These are phyloP conservation scores for Tetanocera ferruginea DNA, from an alignment of 2,888 invertebrate species.

Conservation along the genomic window DNA sequence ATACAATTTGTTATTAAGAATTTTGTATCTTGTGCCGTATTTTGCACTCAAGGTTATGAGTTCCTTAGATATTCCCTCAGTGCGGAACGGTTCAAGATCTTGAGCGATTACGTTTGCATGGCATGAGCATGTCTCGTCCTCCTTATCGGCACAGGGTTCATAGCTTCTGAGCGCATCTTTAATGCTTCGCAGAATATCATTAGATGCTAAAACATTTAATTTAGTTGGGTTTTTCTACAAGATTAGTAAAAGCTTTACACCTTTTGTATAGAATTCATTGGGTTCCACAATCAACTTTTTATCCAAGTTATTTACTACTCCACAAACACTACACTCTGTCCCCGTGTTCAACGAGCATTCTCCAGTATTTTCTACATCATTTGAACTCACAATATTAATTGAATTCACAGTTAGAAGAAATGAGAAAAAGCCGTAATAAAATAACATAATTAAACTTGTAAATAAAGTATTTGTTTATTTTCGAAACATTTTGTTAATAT, in stretches of 20 bases:
- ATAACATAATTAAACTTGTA: background rate
- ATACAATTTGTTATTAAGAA: conserved; percentile 84
- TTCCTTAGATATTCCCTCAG: conserved; percentile 78
- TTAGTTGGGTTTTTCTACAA: background rate
- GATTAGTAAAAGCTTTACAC: background rate
- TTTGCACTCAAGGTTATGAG: conserved; percentile 74
- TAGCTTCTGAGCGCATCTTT: conserved; percentile 72
- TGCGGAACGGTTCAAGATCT: conserved; percentile 78
- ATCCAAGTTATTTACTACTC: background rate
- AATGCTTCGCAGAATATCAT: conserved; percentile 70
- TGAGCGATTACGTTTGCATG: conserved; percentile 75
- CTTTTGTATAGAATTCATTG: background rate
- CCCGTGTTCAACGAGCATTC: conserved; percentile 30
- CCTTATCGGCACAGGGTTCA: conserved; percentile 71
- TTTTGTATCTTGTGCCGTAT: conserved; percentile 85
- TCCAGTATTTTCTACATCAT: background rate
- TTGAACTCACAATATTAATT: background rate
- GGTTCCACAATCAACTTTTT: background rate
- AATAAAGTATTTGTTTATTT: conserved; percentile 1
- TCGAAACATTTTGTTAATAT: background rate
- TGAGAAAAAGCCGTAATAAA: background rate
- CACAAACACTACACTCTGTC: conserved; percentile 18
- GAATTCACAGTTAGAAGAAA: background rate
- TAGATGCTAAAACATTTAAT: conserved; percentile 48
- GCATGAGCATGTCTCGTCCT: conserved; percentile 75